phyloP scores from a whole-genome alignment of 2,113 vertebrate species.

The Alectura lathami region DNA sequence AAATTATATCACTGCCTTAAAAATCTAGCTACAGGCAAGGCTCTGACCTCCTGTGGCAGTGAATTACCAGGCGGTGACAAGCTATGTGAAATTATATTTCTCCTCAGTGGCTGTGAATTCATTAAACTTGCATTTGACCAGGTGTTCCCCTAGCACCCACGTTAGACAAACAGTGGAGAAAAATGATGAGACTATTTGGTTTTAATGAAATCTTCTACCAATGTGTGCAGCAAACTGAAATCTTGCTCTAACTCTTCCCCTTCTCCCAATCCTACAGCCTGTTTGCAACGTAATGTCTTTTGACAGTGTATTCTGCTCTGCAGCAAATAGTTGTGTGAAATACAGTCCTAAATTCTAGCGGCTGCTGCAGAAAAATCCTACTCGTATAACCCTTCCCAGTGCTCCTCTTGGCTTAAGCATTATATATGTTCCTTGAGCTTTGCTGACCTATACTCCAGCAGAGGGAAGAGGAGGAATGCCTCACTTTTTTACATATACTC shows the following conservation, averaged over 20 bases:
- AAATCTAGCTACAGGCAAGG: constrained; percentile 12
- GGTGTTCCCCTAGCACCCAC: not conserved
- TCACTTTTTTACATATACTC: not conserved
- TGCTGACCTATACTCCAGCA: not conserved
- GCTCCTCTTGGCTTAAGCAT: not conserved
- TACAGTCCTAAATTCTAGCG: not conserved
- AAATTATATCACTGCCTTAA: constrained; percentile 23
- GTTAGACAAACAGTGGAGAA: not conserved
- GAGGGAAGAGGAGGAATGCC: not conserved
- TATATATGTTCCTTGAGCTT: not conserved
- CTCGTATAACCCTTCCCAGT: not conserved
- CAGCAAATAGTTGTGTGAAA: not conserved
- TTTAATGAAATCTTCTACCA: not conserved
- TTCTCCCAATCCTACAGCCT: not conserved
- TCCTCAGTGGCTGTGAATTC: not conserved
- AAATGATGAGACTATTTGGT: not conserved
- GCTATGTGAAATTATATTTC: not conserved
- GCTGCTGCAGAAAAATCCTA: not conserved
- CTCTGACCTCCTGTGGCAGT: not conserved
- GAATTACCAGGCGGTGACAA: constrained; percentile 5
- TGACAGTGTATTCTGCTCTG: not conserved
- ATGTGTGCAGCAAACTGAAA: not conserved
- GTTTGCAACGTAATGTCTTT: not conserved
- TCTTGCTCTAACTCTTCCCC: not conserved
- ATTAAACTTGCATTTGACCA: not conserved